Evolutionary conservation across 2,797 vertebrate genomes (phyloP), one percentile per base, ranked within the genome.

Genomic region (Tarsius wallacei): DNA sequence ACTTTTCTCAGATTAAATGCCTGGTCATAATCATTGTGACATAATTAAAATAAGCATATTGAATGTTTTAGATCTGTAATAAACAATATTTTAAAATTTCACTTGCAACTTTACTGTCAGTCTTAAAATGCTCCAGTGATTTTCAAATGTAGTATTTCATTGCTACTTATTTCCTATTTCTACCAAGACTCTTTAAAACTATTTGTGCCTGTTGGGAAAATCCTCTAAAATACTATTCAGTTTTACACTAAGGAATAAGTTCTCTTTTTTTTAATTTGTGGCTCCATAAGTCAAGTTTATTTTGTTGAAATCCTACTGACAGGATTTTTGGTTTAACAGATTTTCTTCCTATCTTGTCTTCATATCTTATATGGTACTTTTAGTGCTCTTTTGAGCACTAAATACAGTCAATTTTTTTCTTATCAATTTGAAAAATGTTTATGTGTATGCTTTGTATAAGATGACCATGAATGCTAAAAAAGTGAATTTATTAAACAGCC

Each of bases 81-180:
- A 91, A 93, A 61, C 42, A 47, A 26, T 73, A 63, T 15, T 71
- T 95, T 78, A 73, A 93, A 78, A 2, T 1, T 61, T 89, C 36
- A 24, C 5, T 76, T 91, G 22, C 17, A 83, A 80, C 76, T 90
- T 97, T 26, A 51, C 77, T 91, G 57, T 74, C 93, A 13, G 91
- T 86, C 51, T 89, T 93, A 21, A 47, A 49, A 47, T 55, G 2
- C 13, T 73, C 24, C n/a, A 66, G 42, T 93, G 53, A 88, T 87
- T 94, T 90, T 57, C 42, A 81, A 87, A 90, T 47, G 73, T 85
- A 68, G 84, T 33, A 64, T 95, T 77, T 90, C 51, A 16, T 59
- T 93, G 42, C 21, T 82, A 74, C 87, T 84, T 93, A 77, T 94
- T 97, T 96, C 64, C 53, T 80, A 5, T 86, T 53, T 77, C 51